Evolutionary conservation across 2,797 vertebrate species (phyloP).

Genomic region (Champsocephalus gunnari): DNA sequence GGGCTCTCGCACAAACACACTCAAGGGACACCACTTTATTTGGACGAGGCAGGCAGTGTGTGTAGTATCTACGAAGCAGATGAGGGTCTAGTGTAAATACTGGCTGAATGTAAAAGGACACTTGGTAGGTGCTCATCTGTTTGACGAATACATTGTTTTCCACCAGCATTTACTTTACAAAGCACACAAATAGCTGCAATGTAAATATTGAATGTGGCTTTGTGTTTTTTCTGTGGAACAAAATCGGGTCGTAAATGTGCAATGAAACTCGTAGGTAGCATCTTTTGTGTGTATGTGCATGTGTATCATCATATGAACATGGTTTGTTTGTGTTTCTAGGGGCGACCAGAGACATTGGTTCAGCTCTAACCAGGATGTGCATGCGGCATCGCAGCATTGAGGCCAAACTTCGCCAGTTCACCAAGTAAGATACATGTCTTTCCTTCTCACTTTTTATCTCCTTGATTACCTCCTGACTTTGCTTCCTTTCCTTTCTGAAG

Average conservation of each 20-base stretch:
- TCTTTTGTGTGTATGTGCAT: conserved; percentile 10
- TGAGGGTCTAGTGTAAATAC: conserved; percentile 67
- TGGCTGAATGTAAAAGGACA: conserved; percentile 48
- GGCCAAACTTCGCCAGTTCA: conserved; percentile 96
- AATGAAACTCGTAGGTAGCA: neutral
- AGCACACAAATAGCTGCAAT: conserved; percentile 9
- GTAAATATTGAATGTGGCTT: conserved; percentile 44
- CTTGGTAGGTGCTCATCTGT: conserved; percentile 31
- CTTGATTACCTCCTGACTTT: neutral
- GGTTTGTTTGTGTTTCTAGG: conserved; percentile 81
- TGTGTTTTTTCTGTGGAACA: conserved; percentile 18
- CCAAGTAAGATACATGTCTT: conserved; percentile 87
- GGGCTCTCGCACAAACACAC: conserved; percentile 53
- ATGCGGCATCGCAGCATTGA: conserved; percentile 98
- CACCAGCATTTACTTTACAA: conserved; percentile 24
- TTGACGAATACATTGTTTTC: conserved; percentile 29
- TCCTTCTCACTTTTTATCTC: neutral
- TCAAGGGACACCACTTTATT: conserved; percentile 70
- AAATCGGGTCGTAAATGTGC: conserved; percentile 21
- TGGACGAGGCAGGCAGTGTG: conserved; percentile 58
- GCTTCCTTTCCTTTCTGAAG: neutral
- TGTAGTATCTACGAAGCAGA: conserved; percentile 43
- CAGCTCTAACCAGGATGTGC: conserved; percentile 96
- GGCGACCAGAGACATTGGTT: conserved; percentile 95
- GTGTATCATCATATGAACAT: conserved; percentile 28